Conservation (phyloP, 2,888 invertebrate genomes). For the Dermolepida albohirtum region DNA sequence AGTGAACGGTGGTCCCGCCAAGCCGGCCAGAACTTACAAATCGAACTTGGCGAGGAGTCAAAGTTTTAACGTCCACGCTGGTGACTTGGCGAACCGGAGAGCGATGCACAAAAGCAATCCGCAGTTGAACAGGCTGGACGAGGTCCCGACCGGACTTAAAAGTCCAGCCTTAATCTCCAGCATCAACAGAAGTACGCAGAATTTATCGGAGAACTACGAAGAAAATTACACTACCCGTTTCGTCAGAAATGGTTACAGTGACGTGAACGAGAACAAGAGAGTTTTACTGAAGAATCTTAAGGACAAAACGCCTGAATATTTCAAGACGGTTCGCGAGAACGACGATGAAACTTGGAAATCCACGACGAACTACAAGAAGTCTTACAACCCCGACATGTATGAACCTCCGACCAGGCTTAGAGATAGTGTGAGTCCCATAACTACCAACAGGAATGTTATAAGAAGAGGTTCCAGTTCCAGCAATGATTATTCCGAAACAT, state of each 20-base stretch:
- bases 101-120: conserved; percentile 83
- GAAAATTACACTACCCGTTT: conserved; percentile 67
- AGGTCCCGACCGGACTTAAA: conserved; percentile 74
- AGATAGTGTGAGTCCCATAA: conserved; percentile 56
- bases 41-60: conserved; percentile 81
- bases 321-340: conserved; percentile 75
- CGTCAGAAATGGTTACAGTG: conserved; percentile 69
- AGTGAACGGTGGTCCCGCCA: conserved; percentile 73
- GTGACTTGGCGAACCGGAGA: conserved; percentile 55
- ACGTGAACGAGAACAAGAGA: conserved; percentile 71
- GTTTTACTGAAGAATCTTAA: conserved; percentile 77
- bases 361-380: conserved; percentile 63
- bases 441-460: conserved; percentile 67
- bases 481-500: conserved; percentile 79
- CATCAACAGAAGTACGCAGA: conserved; percentile 85
- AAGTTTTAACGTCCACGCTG: conserved; percentile 85
- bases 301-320: conserved; percentile 78
- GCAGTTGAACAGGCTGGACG: conserved; percentile 77
- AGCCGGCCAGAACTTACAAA: conserved; percentile 84
- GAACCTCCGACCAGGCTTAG: conserved; percentile 64
- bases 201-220: conserved; percentile 73
- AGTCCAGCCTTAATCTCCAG: conserved; percentile 89
- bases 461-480: conserved; percentile 76
- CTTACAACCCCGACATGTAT: conserved; percentile 62
- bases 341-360: conserved; percentile 66